Evolutionary conservation across 2,888 invertebrate species (phyloP).

Genomic region (Keiferia lycopersicella): DNA sequence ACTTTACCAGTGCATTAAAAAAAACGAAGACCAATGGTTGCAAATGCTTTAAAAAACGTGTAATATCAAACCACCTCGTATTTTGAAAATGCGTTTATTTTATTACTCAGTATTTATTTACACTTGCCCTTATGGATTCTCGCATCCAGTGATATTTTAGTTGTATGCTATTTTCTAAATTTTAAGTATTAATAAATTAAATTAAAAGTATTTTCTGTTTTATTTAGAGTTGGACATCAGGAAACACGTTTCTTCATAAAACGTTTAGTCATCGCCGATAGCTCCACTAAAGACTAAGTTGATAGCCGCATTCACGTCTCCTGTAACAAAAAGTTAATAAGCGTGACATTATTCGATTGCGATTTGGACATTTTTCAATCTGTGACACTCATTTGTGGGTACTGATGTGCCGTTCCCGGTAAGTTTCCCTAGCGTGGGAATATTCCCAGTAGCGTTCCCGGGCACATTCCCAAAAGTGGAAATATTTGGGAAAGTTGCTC

Average conservation of each 20-base stretch:
- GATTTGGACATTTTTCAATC: background rate
- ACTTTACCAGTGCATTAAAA: constrained; percentile 11
- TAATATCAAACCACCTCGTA: constrained; percentile 20
- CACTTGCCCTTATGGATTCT: constrained; percentile 56
- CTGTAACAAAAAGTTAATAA: constrained; percentile 61
- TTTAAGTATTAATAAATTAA: constrained; percentile 45
- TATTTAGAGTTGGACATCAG: constrained; percentile 8
- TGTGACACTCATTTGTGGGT: no score
- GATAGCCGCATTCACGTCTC: constrained; percentile 95
- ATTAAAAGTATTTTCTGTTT: constrained; percentile 30
- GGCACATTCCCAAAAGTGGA: no score
- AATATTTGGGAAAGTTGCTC: no score
- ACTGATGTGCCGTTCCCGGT: no score
- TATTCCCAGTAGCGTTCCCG: no score
- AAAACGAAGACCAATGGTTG: constrained; percentile 1
- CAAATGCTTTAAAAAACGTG: constrained; percentile 17
- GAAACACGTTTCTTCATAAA: background rate
- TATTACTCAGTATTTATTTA: constrained; percentile 37
- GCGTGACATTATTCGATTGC: background rate
- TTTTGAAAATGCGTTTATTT: constrained; percentile 26
- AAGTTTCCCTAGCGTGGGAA: no score
- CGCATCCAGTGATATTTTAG: constrained; percentile 61
- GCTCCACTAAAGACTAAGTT: constrained; percentile 90
- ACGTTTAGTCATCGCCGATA: constrained; percentile 60
- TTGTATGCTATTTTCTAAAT: constrained; percentile 50